These are phyloP conservation scores for Calycopis cecrops DNA, from an alignment of 1,140 invertebrate genomes.

Conservation along the genomic window DNA sequence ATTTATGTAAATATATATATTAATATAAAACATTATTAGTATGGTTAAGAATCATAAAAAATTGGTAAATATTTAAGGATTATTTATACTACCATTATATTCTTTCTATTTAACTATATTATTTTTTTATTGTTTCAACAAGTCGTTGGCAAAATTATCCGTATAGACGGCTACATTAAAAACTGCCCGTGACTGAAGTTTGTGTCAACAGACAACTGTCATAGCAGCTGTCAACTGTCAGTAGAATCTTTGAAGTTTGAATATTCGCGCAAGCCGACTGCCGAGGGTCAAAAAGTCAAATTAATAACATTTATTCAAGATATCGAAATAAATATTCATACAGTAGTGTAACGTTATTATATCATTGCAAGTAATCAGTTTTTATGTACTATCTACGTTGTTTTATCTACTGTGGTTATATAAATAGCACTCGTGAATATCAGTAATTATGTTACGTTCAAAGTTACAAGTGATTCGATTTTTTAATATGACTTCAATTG, in stretches of 20 bases:
- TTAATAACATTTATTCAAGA: not conserved
- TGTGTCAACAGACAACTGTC: not conserved
- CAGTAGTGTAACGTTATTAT: not conserved
- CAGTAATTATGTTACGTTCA: not conserved
- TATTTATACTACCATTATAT: no score
- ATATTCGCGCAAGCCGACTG: no score
- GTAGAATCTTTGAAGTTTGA: not conserved
- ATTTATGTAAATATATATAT: no score
- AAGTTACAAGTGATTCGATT: slow-evolving; percentile 26
- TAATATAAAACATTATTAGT: no score
- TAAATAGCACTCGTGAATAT: slow-evolving; percentile 1
- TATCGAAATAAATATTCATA: not conserved
- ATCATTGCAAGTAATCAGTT: not conserved
- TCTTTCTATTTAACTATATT: no score
- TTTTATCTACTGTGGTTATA: slow-evolving; percentile 12
- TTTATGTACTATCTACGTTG: no score
- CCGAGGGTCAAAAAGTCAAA: no score
- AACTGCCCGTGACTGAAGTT: not conserved
- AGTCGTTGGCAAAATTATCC: no score
- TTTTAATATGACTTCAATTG: slow-evolving; percentile 29
- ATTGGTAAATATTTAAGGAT: no score
- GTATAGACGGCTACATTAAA: no score
- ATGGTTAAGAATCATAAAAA: no score
- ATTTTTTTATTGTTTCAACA: no score
- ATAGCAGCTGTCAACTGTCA: slow-evolving; percentile 3